Evolutionary conservation across 2,797 vertebrate species (phyloP), one percentile per base, ranked within the genome.

Genomic region (Coreius guichenoti): DNA sequence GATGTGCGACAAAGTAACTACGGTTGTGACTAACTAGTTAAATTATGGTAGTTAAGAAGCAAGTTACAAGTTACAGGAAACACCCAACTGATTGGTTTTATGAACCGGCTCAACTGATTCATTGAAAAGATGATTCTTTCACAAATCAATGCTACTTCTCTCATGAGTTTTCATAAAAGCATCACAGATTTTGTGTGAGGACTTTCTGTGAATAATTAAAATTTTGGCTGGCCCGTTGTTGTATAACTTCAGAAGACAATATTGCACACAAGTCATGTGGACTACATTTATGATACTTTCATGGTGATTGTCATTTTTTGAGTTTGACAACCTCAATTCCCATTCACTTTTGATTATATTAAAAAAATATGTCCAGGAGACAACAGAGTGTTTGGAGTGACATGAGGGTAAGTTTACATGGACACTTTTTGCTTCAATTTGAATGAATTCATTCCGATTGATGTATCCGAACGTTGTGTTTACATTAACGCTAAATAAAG

Each of bases 201-300:
- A 36, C 21, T 69, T 39, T 69, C 0, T 19, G 8, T 33, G 33
- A 43, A 70, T 43, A 13, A 70, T 43, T 14, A 23, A 43, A 2
- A n/a, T n/a, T n/a, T 14, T n/a, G n/a, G n/a, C n/a, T 0, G 1
- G 0, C 33, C 5, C 4, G 5, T 43, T 43, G 9, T 69, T 4
- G 12, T 69, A 23, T n/a, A 11, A n/a, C 8, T 14, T 43, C 23
- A 39, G 36, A 69, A 9, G 9, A 39, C 33, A 69, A 23, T 39
- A 39, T 43, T 33, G 16, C 3, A 4, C 21, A 67, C 63, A 19
- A 4, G 19, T 61, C 13, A 14, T 16, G 3, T 8, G 68, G 21
- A n/a, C 23, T n/a, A 45, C 36, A 43, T 70, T 39, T 70, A 23
- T 70, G 3, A 36, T 36, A 3, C 6, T 12, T 23, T 56, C 21